Percentiles rank a stretch among this genome's conserved stretches.
phyloP scores from a whole-genome alignment of 2,888 invertebrate genomes.

The Mechanitis messenoides region DNA sequence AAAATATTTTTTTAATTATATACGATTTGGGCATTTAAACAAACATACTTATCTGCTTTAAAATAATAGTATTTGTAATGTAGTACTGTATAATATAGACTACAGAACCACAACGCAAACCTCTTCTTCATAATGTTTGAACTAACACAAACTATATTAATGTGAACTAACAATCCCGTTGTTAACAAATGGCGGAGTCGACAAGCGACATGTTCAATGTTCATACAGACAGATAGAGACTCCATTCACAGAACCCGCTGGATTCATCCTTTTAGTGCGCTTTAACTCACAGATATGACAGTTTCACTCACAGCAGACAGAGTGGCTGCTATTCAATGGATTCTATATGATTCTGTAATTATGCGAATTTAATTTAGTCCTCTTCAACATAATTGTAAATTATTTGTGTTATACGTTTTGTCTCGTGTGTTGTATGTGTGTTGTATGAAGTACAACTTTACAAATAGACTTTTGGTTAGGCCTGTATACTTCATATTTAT shows the following conservation, averaged over 20 bases:
- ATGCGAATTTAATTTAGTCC: slow-evolving; percentile 10
- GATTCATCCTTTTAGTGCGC: slow-evolving; percentile 46
- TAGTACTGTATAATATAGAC: too few relatives aligned
- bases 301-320: slow-evolving; percentile 40
- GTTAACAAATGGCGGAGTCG: slow-evolving; percentile 28
- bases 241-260: slow-evolving; percentile 50
- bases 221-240: slow-evolving; percentile 32
- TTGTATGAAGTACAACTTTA: too few relatives aligned
- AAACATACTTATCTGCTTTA: too few relatives aligned
- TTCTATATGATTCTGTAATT: slow-evolving; percentile 24
- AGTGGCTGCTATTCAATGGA: slow-evolving; percentile 35
- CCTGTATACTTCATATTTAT: too few relatives aligned
- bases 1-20: too few relatives aligned
- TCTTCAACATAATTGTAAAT: background rate
- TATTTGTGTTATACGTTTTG: too few relatives aligned
- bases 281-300: slow-evolving; percentile 49
- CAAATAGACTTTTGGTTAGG: too few relatives aligned
- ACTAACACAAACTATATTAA: slow-evolving; percentile 19
- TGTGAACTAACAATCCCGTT: slow-evolving; percentile 20
- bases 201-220: slow-evolving; percentile 36
- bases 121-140: slow-evolving; percentile 7
- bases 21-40: too few relatives aligned
- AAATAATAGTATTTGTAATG: too few relatives aligned
- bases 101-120: background rate
- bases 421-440: too few relatives aligned